Evolutionary conservation across 2,888 invertebrate species (phyloP), one percentile per base, ranked within the genome.

Genomic region (Tachina grossa): DNA sequence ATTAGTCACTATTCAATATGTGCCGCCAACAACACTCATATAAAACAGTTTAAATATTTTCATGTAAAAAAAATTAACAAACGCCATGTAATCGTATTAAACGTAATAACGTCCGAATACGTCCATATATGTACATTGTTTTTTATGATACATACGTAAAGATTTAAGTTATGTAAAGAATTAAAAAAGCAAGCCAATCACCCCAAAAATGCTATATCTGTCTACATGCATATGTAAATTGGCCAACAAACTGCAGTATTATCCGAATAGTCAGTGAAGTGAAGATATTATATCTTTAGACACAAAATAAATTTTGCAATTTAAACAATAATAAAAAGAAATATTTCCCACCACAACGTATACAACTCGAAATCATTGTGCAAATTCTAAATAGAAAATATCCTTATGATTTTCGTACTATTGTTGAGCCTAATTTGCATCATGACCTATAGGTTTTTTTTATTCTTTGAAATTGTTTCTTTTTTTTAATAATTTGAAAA

Each of bases 1-100:
- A 39, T 39, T 41, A 51, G 6, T n/a, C 43, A 43, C 2, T 19
- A 11, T 61, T 43, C 43, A 16, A 16, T 43, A n/a, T n/a, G n/a
- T n/a, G n/a, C n/a, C n/a, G n/a, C n/a, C n/a, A n/a, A n/a, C n/a
- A 61, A 19, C 43, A 41, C 11, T 61, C 43, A 16, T 19, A 41
- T 61, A 11, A 47, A 47, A 31, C 31, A 63, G 41, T 65, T 51
- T 43, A n/a, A 31, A 31, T 13, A 57, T 31, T 8, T 57, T 31
- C 10, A n/a, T 1, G n/a, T 41, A 9, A 10, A 16, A 16, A 41
- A 49, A 77, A 72, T 75, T 57, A 69, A 45, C 69, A 80, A 81
- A 72, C 80, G 80, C 76, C 76, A 72, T 84, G 80, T 84, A 81
- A 81, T 77, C 68, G 81, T 63, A 85, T 85, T 77, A 85, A 85